Evolutionary conservation across 2,113 vertebrate genomes (phyloP).

Genomic region (Chloropsis cyanopogon): DNA sequence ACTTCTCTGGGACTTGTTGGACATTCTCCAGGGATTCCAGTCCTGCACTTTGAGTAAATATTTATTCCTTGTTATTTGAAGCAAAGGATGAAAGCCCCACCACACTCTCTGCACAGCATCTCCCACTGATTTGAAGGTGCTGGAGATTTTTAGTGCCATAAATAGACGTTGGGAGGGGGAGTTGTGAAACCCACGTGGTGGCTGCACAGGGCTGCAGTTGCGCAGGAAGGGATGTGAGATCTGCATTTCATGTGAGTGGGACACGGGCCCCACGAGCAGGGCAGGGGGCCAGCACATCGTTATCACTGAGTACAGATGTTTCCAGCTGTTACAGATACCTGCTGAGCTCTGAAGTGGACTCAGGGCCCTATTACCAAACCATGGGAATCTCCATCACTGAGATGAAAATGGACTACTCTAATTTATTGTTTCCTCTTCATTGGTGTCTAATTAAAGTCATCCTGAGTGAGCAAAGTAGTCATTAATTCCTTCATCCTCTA

Average conservation of each 20-base stretch:
- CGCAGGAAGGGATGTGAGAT: not conserved
- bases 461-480: not conserved
- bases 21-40: conserved; percentile 54
- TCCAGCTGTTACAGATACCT: not conserved
- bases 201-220: not conserved
- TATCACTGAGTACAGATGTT: not conserved
- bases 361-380: not conserved
- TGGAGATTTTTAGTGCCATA: not conserved
- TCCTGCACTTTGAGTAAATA: conserved; percentile 42
- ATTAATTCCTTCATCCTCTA: not conserved
- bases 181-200: not conserved
- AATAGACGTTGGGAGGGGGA: not conserved
- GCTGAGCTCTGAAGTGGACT: not conserved
- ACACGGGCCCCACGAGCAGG: rapidly evolving
- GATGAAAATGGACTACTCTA: not conserved
- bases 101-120: not conserved
- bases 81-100: conserved; percentile 33
- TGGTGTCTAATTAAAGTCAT: not conserved
- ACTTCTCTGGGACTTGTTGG: conserved; percentile 39
- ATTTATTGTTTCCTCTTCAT: not conserved
- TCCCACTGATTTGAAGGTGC: conserved; percentile 24
- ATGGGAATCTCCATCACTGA: not conserved
- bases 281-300: not conserved
- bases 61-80: conserved; percentile 56
- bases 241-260: not conserved